These are phyloP conservation scores for Aurelia coerulea DNA, from an alignment of 30 jellyfish, hydroid and myxozoan genomes.

Conservation along the genomic window DNA sequence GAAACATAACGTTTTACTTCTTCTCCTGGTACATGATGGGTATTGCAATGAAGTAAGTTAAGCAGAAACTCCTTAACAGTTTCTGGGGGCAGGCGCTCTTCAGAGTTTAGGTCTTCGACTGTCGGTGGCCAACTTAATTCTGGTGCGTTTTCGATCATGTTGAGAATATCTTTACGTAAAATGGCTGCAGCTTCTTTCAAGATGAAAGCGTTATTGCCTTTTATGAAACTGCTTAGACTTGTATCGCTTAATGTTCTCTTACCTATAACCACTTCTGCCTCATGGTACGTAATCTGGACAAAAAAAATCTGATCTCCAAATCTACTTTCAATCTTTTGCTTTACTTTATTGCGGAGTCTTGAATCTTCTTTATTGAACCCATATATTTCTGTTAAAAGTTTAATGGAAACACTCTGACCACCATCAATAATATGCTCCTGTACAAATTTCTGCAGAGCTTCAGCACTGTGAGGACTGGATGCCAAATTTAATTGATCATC, in stretches of 20 bases:
- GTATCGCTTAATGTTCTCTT: constrained; percentile 8
- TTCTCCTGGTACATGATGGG: constrained; percentile 42
- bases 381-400: constrained; percentile 36
- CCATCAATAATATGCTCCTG: constrained; percentile 30
- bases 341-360: constrained; percentile 26
- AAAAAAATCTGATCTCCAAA: constrained; percentile 31
- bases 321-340: constrained; percentile 2
- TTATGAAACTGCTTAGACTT: constrained; percentile 13
- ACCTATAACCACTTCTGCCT: constrained; percentile 22
- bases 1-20: constrained; percentile 16
- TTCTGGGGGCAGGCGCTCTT: constrained; percentile 24
- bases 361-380: constrained; percentile 41
- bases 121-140: constrained; percentile 38
- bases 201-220: constrained; percentile 9
- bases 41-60: constrained; percentile 8
- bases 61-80: constrained; percentile 10
- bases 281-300: constrained; percentile 37
- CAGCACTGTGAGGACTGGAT: not conserved
- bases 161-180: not conserved
- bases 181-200: constrained; percentile 12
- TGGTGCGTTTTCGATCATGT: constrained; percentile 21
- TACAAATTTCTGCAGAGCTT: constrained; percentile 5
- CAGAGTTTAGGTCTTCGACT: constrained; percentile 15
- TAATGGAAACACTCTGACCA: constrained; percentile 30
- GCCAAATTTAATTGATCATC: not conserved